Evolutionary conservation across 2,113 vertebrate species (phyloP).

Genomic region (Strigops habroptila): DNA sequence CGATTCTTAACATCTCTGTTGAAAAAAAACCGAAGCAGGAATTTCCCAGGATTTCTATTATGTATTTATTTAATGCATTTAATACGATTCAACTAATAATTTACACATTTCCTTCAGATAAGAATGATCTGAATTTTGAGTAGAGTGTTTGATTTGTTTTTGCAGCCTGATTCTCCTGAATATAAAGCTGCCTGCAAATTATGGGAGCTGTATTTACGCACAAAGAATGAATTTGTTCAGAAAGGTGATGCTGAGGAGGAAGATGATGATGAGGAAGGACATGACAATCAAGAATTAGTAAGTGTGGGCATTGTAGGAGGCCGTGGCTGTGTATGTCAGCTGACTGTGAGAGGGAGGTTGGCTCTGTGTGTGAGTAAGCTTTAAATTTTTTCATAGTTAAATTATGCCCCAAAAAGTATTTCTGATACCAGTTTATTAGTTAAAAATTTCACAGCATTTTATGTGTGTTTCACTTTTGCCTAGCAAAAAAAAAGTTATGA

Average conservation of each 20-base stretch:
- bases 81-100: neutral
- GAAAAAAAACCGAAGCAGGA: neutral
- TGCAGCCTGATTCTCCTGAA: slow-evolving; percentile 90
- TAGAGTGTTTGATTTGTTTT: neutral
- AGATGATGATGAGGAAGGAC: slow-evolving; percentile 89
- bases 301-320: slow-evolving; percentile 54
- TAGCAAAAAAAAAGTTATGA: neutral
- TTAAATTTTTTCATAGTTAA: neutral
- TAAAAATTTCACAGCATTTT: neutral
- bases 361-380: neutral
- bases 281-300: slow-evolving; percentile 89
- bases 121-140: neutral
- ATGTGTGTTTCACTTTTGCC: neutral
- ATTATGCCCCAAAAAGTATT: neutral
- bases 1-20: neutral
- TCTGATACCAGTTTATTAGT: neutral
- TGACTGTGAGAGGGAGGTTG: neutral
- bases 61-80: neutral
- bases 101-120: neutral
- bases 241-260: slow-evolving; percentile 93
- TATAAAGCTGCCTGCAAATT: slow-evolving; percentile 94
- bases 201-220: slow-evolving; percentile 95
- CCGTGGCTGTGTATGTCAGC: neutral
- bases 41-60: neutral
- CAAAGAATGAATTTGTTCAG: slow-evolving; percentile 97